Conservation (phyloP, 2,113 vertebrate species). For the Natator depressus region DNA sequence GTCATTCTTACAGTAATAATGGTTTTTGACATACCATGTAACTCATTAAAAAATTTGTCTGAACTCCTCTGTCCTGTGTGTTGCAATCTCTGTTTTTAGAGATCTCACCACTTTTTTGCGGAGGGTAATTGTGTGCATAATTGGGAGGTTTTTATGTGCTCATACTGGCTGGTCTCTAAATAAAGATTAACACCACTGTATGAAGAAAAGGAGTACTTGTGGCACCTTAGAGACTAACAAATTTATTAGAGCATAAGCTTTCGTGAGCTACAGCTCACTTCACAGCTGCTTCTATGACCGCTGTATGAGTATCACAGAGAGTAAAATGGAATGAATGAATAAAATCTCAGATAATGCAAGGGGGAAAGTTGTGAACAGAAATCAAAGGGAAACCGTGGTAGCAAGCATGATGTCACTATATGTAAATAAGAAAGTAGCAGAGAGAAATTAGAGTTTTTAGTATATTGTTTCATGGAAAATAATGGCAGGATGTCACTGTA, state of each 20-base stretch:
- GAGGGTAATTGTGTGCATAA: not conserved
- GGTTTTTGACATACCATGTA: slow-evolving; percentile 10
- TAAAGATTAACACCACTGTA: not conserved
- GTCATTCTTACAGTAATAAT: slow-evolving; percentile 17
- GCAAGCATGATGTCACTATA: not conserved
- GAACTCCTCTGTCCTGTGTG: not conserved
- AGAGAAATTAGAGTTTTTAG: not conserved
- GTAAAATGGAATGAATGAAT: not conserved
- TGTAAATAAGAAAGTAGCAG: not conserved
- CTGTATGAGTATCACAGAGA: not conserved
- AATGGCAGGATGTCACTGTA: not conserved
- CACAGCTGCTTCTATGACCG: too few relatives aligned
- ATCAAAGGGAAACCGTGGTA: not conserved
- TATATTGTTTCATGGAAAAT: not conserved
- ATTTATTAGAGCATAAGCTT: too few relatives aligned
- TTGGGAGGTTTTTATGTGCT: not conserved
- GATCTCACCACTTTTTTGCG: not conserved
- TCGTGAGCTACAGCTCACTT: too few relatives aligned
- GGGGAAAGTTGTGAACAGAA: not conserved
- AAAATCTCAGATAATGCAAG: not conserved
- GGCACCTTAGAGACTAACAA: too few relatives aligned
- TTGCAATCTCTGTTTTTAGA: not conserved
- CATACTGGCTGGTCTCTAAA: not conserved
- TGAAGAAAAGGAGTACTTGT: not conserved
- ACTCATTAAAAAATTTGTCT: not conserved